A percentile compares a stretch with the other conserved stretches of the same genome.
phyloP scores from a whole-genome alignment of 2,888 invertebrate genomes.

The Pterobdella sp. region DNA sequence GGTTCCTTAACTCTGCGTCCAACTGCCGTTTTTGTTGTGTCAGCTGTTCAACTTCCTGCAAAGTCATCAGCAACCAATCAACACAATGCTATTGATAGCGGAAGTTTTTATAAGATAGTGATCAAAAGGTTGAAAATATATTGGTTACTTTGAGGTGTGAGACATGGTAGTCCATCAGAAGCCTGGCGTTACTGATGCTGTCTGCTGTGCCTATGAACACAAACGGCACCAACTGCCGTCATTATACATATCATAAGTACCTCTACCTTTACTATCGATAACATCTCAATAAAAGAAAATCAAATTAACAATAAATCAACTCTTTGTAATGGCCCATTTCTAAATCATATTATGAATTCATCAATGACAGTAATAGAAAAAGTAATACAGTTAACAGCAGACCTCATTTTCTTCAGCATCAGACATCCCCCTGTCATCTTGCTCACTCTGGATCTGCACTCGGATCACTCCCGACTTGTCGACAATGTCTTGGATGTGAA shows the following conservation, averaged over 20 bases:
- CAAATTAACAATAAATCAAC: not conserved
- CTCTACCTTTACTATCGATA: not conserved
- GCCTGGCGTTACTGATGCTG: constrained; percentile 76
- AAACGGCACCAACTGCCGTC: constrained; percentile 67
- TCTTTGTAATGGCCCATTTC: too few relatives aligned
- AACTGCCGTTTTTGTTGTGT: constrained; percentile 28
- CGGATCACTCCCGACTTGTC: constrained; percentile 94
- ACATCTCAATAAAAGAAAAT: not conserved
- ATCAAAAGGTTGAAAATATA: too few relatives aligned
- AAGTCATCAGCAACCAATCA: not conserved
- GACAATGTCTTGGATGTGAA: constrained; percentile 91
- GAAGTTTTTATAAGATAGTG: too few relatives aligned
- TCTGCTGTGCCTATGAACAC: constrained; percentile 96
- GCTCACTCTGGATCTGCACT: constrained; percentile 91
- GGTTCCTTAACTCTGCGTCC: constrained; percentile 25
- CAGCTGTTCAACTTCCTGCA: constrained; percentile 30
- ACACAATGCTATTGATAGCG: too few relatives aligned
- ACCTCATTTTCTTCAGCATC: constrained; percentile 16
- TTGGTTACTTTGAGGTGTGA: constrained; percentile 77
- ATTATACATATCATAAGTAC: not conserved
- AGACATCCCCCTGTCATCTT: not conserved
- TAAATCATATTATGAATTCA: too few relatives aligned
- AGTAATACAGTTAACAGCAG: not conserved
- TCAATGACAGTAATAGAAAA: too few relatives aligned
- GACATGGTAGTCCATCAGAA: constrained; percentile 90